Percentiles rank a stretch among this genome's conserved stretches.
These are phyloP conservation scores for Hydroisotoma schaefferi DNA, from an alignment of 2,888 invertebrate genomes.

Conservation along the genomic window DNA sequence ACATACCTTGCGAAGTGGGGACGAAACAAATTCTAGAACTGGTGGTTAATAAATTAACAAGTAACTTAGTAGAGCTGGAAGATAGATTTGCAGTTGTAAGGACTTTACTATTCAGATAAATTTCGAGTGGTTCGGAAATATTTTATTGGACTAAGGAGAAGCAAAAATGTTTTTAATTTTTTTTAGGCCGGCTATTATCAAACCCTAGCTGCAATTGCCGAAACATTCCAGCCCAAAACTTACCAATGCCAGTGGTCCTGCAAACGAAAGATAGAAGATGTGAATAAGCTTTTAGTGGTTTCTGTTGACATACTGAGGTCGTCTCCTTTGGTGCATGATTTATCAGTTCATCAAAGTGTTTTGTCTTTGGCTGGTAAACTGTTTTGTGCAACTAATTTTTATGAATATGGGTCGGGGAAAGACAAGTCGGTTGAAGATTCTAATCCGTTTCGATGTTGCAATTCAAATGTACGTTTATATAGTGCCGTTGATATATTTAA, in stretches of 20 bases:
- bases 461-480: slow-evolving; percentile 24
- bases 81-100: slow-evolving; percentile 6
- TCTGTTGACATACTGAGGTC: slow-evolving; percentile 55
- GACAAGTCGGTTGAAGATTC: slow-evolving; percentile 27
- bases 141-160: not conserved
- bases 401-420: slow-evolving; percentile 14
- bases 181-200: slow-evolving; percentile 64
- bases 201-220: slow-evolving; percentile 64
- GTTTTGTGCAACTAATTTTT: slow-evolving; percentile 51
- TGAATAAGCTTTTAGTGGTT: slow-evolving; percentile 51
- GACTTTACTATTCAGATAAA: not conserved
- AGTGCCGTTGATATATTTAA: not conserved
- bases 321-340: slow-evolving; percentile 58
- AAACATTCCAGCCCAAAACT: slow-evolving; percentile 64
- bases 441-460: slow-evolving; percentile 35
- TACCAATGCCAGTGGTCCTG: slow-evolving; percentile 67
- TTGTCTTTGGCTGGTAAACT: slow-evolving; percentile 60
- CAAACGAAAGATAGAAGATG: slow-evolving; percentile 43
- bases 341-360: slow-evolving; percentile 55
- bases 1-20: not conserved
- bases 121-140: not conserved
- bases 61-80: not conserved
- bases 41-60: not conserved
- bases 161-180: not conserved
- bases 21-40: not conserved